Evolutionary conservation across 2,113 vertebrate species (phyloP).

Genomic region (Laterallus jamaicensis): DNA sequence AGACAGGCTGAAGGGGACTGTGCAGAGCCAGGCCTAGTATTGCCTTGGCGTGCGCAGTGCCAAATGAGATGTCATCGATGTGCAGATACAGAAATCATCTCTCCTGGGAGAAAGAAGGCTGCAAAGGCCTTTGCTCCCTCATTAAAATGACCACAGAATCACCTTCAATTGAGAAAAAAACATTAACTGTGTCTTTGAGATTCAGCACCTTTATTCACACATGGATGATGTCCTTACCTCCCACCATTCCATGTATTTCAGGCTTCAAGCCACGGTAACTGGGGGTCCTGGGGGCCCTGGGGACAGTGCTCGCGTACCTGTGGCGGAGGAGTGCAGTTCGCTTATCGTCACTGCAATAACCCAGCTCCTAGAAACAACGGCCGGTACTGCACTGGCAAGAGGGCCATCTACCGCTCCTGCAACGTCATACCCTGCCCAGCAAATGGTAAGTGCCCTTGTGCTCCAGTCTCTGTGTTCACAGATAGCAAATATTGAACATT

Average conservation of each 20-base stretch:
- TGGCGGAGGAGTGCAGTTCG: constrained; percentile 93
- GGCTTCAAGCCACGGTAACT: constrained; percentile 95
- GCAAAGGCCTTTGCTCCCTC: neutral
- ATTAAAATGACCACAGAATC: neutral
- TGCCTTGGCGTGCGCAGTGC: neutral
- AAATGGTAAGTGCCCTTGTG: constrained; percentile 72
- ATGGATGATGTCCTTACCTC: neutral
- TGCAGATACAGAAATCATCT: neutral
- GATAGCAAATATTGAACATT: neutral
- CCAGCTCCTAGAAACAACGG: constrained; percentile 94
- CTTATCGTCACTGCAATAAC: constrained; percentile 94
- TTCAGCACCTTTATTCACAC: neutral
- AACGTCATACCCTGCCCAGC: constrained; percentile 81
- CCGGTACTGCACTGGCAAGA: constrained; percentile 93
- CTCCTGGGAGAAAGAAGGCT: neutral
- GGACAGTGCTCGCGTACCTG: constrained; percentile 91
- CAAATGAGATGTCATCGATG: neutral
- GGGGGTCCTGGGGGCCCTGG: constrained; percentile 97
- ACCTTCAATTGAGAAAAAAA: neutral
- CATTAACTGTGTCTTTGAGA: neutral
- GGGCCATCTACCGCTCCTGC: constrained; percentile 93
- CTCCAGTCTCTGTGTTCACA: neutral
- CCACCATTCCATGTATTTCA: constrained; percentile 57
- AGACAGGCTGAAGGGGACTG: neutral
- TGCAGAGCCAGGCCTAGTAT: neutral